Conservation (phyloP, 1,140 invertebrate species). For the honey bee (Apis mellifera) region Amel_HAv3.1 CM009942.2:8940501-8941000, state of each 20-base stretch:
- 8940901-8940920: conserved; percentile 75
- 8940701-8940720: neutral
- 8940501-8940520: neutral
- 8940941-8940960: conserved; percentile 66
- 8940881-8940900: conserved; percentile 54
- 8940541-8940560: no score
- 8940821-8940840: conserved; percentile 79
- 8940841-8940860: conserved; percentile 36
- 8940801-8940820: conserved; percentile 83
- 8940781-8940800: conserved; percentile 77
- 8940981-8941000: conserved; percentile 79
- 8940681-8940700: neutral
- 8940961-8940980: conserved; percentile 79
- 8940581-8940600: neutral
- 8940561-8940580: no score
- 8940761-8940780: conserved; percentile 70
- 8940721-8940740: neutral
- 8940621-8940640: neutral
- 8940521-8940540: neutral
- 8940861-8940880: neutral
- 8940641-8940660: neutral
- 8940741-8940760: conserved; percentile 62
- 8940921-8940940: conserved; percentile 77
- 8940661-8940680: neutral
- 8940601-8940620: no score